Conservation (phyloP, 2,113 vertebrate genomes). For the Phyllopteryx taeniolatus region DNA sequence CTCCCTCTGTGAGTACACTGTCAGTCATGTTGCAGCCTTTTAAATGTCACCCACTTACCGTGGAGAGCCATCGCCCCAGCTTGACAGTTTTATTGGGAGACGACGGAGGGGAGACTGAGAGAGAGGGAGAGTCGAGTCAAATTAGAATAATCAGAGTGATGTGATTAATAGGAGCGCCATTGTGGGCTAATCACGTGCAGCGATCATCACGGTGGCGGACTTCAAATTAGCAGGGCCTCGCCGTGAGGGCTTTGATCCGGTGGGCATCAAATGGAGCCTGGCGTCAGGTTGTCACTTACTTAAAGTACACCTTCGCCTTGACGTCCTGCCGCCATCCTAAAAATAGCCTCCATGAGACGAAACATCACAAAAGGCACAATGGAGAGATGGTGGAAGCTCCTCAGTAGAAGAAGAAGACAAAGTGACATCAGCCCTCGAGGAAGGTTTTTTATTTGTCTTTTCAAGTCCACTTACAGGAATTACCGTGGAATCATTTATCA, state of each 20-base stretch:
- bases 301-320: slow-evolving; percentile 73
- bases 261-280: slow-evolving; percentile 69
- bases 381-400: slow-evolving; percentile 48
- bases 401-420: slow-evolving; percentile 54
- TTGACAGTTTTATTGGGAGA: slow-evolving; percentile 73
- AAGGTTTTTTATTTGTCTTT: slow-evolving; percentile 39
- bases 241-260: slow-evolving; percentile 73
- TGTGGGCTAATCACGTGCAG: slow-evolving; percentile 75
- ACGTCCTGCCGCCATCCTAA: slow-evolving; percentile 59
- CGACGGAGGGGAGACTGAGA: slow-evolving; percentile 37
- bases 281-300: slow-evolving; percentile 73
- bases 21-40: slow-evolving; percentile 75
- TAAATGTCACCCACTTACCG: slow-evolving; percentile 74
- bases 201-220: slow-evolving; percentile 73
- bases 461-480: slow-evolving; percentile 43
- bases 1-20: slow-evolving; percentile 72
- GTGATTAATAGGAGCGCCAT: slow-evolving; percentile 77
- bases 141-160: slow-evolving; percentile 76
- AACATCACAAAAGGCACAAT: slow-evolving; percentile 61
- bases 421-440: slow-evolving; percentile 52
- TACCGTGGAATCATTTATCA: slow-evolving; percentile 37
- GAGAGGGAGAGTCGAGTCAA: slow-evolving; percentile 68
- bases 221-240: slow-evolving; percentile 71
- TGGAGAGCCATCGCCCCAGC: slow-evolving; percentile 65
- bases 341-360: slow-evolving; percentile 64